phyloP scores from a whole-genome alignment of 2,888 invertebrate genomes.

The Tanytarsus gracilentus region DNA sequence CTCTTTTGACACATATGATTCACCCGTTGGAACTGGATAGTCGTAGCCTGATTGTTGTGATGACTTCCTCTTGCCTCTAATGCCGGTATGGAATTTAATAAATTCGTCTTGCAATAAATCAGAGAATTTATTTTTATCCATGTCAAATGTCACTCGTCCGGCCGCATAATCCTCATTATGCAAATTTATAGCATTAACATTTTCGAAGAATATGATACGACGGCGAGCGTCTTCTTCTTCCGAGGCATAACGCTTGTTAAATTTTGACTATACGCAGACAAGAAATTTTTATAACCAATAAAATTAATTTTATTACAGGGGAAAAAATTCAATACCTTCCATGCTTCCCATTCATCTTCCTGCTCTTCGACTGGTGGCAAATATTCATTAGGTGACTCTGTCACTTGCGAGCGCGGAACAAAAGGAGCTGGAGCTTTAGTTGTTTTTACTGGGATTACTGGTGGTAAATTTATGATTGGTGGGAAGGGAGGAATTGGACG shows the following conservation, averaged over 20 bases:
- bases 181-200: not conserved
- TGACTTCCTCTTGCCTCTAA: not conserved
- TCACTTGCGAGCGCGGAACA: not conserved
- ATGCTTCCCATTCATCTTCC: not conserved
- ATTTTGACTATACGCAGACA: not conserved
- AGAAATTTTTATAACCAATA: not conserved
- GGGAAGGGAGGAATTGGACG: not conserved
- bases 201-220: not conserved
- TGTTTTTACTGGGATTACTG: not conserved
- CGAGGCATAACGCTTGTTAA: constrained; percentile 5
- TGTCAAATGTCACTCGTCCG: not conserved
- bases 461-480: not conserved
- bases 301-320: not conserved
- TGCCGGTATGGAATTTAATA: not conserved
- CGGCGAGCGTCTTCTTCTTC: constrained; percentile 2
- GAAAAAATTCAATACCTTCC: constrained; percentile 3
- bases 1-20: too few relatives aligned
- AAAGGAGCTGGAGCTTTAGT: not conserved
- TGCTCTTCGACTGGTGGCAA: not conserved
- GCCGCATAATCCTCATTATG: constrained; percentile 3
- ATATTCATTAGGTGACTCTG: not conserved
- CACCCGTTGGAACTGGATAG: too few relatives aligned
- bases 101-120: constrained; percentile 4
- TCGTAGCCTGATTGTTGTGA: not conserved
- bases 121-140: not conserved